Evolutionary conservation across 1,140 invertebrate genomes (phyloP).

Genomic region (Xylocopa sonorina): DNA sequence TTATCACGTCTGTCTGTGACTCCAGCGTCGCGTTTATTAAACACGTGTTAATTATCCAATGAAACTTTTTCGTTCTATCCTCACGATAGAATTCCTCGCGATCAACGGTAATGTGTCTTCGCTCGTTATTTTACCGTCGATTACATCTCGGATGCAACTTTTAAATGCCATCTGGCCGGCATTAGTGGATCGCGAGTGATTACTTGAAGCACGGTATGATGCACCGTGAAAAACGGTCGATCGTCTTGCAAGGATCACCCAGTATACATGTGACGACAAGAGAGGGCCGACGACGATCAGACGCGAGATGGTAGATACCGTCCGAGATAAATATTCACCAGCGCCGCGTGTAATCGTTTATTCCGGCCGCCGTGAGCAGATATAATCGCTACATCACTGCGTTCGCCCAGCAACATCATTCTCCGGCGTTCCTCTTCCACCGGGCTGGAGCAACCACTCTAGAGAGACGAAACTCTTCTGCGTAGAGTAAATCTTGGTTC

Average conservation of each 20-base stretch:
- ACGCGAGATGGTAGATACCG: conserved; percentile 52
- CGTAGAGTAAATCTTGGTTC: conserved; percentile 47
- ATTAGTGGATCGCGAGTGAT: neutral
- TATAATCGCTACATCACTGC: conserved; percentile 55
- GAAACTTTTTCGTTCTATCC: neutral
- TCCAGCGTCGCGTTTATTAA: neutral
- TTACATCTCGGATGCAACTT: neutral
- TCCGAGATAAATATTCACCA: conserved; percentile 57
- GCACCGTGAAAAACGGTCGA: conserved; percentile 4
- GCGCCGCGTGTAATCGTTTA: conserved; percentile 54
- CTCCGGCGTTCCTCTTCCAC: conserved; percentile 30
- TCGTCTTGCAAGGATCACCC: conserved; percentile 30
- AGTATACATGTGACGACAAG: conserved; percentile 51
- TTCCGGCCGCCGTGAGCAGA: conserved; percentile 49
- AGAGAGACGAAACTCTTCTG: conserved; percentile 20
- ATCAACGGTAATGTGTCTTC: neutral
- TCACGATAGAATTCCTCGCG: too few relatives aligned
- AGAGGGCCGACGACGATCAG: conserved; percentile 35
- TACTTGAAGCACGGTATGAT: neutral
- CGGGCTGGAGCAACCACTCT: conserved; percentile 3
- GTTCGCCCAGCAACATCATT: conserved; percentile 49
- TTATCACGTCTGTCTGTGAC: too few relatives aligned
- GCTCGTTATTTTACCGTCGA: neutral
- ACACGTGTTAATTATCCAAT: neutral
- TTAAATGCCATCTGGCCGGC: neutral